A percentile compares a stretch with the other conserved stretches of the same genome.
Conservation (phyloP, 2,797 vertebrate species). For the Orientallactaga sibirica region DNA sequence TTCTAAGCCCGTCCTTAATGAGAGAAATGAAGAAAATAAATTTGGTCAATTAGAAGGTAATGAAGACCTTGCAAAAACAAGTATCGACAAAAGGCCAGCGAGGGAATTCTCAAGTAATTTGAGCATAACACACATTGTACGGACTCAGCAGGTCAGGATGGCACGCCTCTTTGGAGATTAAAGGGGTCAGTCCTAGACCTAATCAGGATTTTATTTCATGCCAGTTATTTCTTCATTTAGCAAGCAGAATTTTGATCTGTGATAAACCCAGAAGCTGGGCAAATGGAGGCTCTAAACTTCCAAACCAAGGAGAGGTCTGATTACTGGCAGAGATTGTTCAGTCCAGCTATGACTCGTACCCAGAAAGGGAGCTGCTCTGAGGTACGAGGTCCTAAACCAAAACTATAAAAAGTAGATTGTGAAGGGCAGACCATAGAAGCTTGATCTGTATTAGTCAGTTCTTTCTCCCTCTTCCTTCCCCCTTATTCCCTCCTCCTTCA, state of each 20-base stretch:
- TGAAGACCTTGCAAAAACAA: constrained; percentile 89
- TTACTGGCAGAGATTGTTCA: background rate
- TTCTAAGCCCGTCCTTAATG: constrained; percentile 86
- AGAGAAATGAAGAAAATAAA: constrained; percentile 87
- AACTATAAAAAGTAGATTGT: background rate
- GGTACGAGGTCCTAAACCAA: background rate
- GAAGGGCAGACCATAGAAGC: background rate
- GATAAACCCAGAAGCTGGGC: constrained; percentile 33
- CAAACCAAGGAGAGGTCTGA: background rate
- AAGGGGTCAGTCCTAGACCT: constrained; percentile 74
- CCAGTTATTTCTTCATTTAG: constrained; percentile 73
- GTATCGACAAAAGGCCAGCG: constrained; percentile 86
- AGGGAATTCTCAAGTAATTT: constrained; percentile 84
- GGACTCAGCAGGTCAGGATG: constrained; percentile 75
- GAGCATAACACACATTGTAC: constrained; percentile 66
- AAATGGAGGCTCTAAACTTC: background rate
- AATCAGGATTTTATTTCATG: background rate
- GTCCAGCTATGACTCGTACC: background rate
- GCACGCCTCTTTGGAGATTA: constrained; percentile 79
- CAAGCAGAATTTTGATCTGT: constrained; percentile 43
- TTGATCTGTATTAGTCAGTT: background rate
- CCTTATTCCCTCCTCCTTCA: no score
- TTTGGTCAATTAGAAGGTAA: constrained; percentile 89
- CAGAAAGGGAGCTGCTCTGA: background rate
- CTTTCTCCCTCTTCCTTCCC: background rate